Conservation (phyloP, 2,113 vertebrate species). For the Anarhynchus alexandrinus region DNA sequence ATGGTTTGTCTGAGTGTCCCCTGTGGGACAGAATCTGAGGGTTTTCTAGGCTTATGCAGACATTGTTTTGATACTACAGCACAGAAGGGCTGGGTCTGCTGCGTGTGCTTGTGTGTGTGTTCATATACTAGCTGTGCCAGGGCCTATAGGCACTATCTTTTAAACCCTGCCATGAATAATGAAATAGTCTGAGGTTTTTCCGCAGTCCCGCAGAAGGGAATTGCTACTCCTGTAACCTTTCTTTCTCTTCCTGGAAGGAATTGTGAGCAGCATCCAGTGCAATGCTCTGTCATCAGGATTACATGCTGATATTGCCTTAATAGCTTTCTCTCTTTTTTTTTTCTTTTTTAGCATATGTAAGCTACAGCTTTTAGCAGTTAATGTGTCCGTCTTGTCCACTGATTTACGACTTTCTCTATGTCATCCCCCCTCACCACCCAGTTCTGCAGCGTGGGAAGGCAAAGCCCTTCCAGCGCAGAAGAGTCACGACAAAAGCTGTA, state of each 20-base stretch:
- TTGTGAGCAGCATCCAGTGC: not conserved
- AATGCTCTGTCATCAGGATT: not conserved
- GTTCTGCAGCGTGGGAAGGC: not conserved
- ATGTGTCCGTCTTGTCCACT: not conserved
- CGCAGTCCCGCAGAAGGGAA: not conserved
- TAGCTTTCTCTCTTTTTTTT: not conserved
- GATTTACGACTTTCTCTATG: not conserved
- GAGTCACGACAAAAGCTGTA: not conserved
- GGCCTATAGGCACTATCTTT: not conserved
- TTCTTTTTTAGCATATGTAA: not conserved
- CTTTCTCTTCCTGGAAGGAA: not conserved
- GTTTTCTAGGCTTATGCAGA: not conserved
- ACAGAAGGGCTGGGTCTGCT: not conserved
- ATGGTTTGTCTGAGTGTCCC: not conserved
- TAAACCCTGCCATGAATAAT: not conserved
- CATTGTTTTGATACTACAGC: not conserved
- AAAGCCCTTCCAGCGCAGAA: not conserved
- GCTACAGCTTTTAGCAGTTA: not conserved
- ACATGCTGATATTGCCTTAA: not conserved
- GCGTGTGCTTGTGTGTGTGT: not conserved
- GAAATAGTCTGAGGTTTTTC: not conserved
- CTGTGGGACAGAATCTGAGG: not conserved
- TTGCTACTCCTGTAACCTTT: not conserved
- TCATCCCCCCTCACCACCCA: not conserved
- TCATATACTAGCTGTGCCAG: not conserved